Evolutionary conservation across 2,888 invertebrate species (phyloP), one percentile per base, ranked within the genome.

Genomic region (Tiphia femorata): DNA sequence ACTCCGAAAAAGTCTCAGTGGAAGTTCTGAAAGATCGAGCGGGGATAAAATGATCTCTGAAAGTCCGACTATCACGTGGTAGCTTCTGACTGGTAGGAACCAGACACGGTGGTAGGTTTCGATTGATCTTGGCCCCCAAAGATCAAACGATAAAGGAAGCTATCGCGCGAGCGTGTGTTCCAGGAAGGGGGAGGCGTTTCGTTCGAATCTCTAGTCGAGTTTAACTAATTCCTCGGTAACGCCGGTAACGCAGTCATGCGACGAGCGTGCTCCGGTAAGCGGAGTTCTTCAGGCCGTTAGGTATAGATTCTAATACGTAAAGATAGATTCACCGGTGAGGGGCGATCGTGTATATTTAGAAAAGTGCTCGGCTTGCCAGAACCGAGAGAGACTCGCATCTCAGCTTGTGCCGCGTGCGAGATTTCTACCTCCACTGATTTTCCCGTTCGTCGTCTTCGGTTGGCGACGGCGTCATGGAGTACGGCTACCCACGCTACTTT

Each of bases 271-370:
- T 49, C 49, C 62, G 55, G 69, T 49, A n/a, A n/a, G n/a, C n/a
- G n/a, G n/a, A n/a, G n/a, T n/a, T n/a, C 64, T 61, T 64, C 65
- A 58, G 48, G 58, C 67, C 58, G 66, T 67, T 67, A 58, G 75
- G 75, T 78, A 76, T 77, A 80, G 78, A 80, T 79, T 80, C 77
- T 78, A 77, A 78, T 78, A 81, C 78, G 78, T 80, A 82, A 83
- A 82, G 82, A 82, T 82, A 83, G 82, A 81, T 78, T 76, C 71
- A 75, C 74, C 76, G 80, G 80, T 80, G 80, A 79, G 81, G 79
- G 80, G 79, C 73, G 77, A 76, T 76, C 63, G 73, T 68, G 72
- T 82, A 83, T 79, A 82, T 82, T 82, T 83, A 83, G 82, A 82
- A 80, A 78, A 80, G 77, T 75, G 69, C 66, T 73, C 72, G 70